phyloP scores from a whole-genome alignment of 2,888 invertebrate species.

The Drosophila macrospina region DNA sequence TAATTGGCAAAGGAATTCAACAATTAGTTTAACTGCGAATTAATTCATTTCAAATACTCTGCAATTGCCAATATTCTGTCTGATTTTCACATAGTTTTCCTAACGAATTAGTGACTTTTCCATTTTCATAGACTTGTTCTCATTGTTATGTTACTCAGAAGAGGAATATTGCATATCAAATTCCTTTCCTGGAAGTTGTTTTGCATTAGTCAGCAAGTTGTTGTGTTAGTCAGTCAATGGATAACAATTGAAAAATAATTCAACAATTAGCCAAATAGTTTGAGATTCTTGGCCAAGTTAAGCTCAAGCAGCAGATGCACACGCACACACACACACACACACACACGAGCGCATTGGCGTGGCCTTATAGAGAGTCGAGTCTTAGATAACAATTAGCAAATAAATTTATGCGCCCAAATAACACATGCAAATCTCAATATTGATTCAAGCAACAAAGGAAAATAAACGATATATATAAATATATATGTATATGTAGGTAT shows the following conservation, averaged over 20 bases:
- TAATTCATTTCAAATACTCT: background rate
- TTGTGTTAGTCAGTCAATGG: slow-evolving; percentile 34
- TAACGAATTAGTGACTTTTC: background rate
- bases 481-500: slow-evolving; percentile 12
- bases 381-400: slow-evolving; percentile 69
- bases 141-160: slow-evolving; percentile 5
- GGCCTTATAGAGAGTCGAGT: slow-evolving; percentile 33
- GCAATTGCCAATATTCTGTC: slow-evolving; percentile 1
- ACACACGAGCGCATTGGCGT: background rate
- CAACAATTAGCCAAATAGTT: slow-evolving; percentile 6
- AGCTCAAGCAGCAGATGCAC: slow-evolving; percentile 21
- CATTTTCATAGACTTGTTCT: slow-evolving; percentile 6
- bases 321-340: slow-evolving; percentile 15
- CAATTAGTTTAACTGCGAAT: background rate
- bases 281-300: slow-evolving; percentile 11
- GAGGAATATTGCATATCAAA: background rate
- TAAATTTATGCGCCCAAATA: slow-evolving; percentile 61
- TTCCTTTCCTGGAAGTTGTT: slow-evolving; percentile 21
- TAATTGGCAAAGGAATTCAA: background rate
- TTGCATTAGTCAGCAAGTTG: slow-evolving; percentile 8
- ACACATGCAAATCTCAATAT: slow-evolving; percentile 55
- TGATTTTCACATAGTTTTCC: background rate
- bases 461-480: slow-evolving; percentile 6
- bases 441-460: slow-evolving; percentile 45
- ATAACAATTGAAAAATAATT: slow-evolving; percentile 8